These are phyloP conservation scores for Cryptus viduatorius DNA, from an alignment of 2,888 invertebrate genomes.

Conservation along the genomic window DNA sequence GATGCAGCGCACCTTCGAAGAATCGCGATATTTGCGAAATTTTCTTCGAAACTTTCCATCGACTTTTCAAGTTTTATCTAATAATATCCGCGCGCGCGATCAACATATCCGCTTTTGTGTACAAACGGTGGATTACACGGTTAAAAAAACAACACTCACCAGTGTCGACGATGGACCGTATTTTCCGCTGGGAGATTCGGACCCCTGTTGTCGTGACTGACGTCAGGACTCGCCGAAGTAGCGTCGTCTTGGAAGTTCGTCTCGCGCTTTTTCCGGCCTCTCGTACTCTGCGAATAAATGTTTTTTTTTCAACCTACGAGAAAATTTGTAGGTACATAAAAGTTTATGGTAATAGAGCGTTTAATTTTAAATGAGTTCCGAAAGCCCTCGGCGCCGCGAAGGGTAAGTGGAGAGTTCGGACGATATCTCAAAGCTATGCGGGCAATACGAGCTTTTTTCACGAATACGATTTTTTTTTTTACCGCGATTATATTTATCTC, in stretches of 20 bases:
- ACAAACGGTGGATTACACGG: too few relatives aligned
- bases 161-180: too few relatives aligned
- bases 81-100: background rate
- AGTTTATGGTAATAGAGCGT: background rate
- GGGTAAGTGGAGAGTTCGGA: background rate
- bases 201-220: too few relatives aligned
- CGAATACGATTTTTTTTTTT: conserved; percentile 8
- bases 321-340: background rate
- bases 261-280: background rate
- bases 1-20: too few relatives aligned
- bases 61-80: background rate
- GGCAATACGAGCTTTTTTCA: conserved; percentile 1
- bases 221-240: too few relatives aligned
- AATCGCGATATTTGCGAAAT: background rate
- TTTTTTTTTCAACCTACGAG: background rate
- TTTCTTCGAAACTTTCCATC: background rate
- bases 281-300: background rate
- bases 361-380: conserved; percentile 8
- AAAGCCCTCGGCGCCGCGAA: background rate
- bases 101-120: background rate
- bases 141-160: too few relatives aligned
- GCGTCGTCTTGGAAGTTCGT: background rate
- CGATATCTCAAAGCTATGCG: background rate
- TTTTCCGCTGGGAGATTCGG: too few relatives aligned
- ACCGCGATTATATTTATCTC: conserved; percentile 26